Conservation (phyloP, 2,797 vertebrate species). For the Mastacembelus armatus region DNA sequence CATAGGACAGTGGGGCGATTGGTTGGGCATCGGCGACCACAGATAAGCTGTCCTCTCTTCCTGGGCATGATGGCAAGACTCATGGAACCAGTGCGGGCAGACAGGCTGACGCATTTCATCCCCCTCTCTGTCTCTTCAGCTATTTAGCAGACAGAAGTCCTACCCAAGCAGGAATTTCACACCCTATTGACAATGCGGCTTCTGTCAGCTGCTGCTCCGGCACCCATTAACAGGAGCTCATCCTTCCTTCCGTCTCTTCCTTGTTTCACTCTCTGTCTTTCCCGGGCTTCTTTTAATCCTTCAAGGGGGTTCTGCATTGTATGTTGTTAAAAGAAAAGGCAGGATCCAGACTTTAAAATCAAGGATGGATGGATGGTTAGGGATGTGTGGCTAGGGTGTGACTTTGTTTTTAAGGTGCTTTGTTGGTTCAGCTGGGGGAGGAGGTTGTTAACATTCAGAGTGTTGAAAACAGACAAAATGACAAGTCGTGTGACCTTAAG, state of each 20-base stretch:
- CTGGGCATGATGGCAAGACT: conserved; percentile 64
- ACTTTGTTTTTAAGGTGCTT: conserved; percentile 44
- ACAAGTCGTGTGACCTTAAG: background rate
- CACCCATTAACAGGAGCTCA: conserved; percentile 70
- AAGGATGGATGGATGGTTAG: conserved; percentile 38
- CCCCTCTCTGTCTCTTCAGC: conserved; percentile 60
- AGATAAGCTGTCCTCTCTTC: conserved; percentile 69
- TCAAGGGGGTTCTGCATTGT: conserved; percentile 48
- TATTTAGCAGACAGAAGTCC: conserved; percentile 78
- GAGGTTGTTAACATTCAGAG: conserved; percentile 35
- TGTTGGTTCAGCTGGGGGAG: conserved; percentile 56
- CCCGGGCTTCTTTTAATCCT: conserved; percentile 45
- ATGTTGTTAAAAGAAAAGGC: conserved; percentile 58
- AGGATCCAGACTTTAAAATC: conserved; percentile 47
- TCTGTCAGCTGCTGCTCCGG: conserved; percentile 79
- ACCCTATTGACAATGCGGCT: conserved; percentile 82
- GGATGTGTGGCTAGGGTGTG: conserved; percentile 54
- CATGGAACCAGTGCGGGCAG: conserved; percentile 70
- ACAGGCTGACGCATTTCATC: conserved; percentile 72
- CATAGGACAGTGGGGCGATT: conserved; percentile 63
- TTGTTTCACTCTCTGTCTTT: conserved; percentile 36
- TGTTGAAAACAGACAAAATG: conserved; percentile 53
- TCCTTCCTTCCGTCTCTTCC: conserved; percentile 68
- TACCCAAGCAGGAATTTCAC: conserved; percentile 82
- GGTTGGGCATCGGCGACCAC: conserved; percentile 65